Percentiles rank a stretch among this genome's conserved stretches.
Evolutionary conservation across 2,113 vertebrate species (phyloP).

Genomic region (Pyrgilauda ruficollis): DNA sequence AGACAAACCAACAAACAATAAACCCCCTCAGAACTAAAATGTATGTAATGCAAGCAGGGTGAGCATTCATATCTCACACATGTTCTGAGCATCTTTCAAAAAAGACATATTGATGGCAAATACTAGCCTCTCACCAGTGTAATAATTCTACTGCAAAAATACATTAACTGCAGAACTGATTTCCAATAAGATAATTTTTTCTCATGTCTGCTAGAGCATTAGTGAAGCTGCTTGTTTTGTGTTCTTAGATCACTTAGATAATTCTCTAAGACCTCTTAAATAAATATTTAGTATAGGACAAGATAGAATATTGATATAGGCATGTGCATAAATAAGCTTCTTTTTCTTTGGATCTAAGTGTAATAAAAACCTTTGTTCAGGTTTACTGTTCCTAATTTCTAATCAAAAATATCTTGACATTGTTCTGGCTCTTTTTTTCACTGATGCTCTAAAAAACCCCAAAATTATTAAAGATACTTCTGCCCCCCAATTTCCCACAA

Average conservation of each 20-base stretch:
- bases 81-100: neutral
- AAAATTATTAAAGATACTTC: neutral
- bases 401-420: neutral
- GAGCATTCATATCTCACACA: neutral
- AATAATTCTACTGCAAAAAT: neutral
- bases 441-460: neutral
- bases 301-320: neutral
- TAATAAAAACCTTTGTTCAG: neutral
- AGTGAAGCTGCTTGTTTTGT: neutral
- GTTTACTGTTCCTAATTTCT: neutral
- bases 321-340: neutral
- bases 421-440: neutral
- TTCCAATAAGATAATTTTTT: neutral
- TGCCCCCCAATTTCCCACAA: rapidly evolving
- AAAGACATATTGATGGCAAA: neutral
- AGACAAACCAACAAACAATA: neutral
- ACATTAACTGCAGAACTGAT: neutral
- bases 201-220: neutral
- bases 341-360: neutral
- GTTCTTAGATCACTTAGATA: neutral
- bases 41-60: rapidly evolving
- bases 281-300: neutral
- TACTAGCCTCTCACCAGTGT: neutral
- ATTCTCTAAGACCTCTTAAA: neutral
- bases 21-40: neutral